phyloP scores from a whole-genome alignment of 64 coral and sea anemone species.

The Pocillopora damicornis region DNA sequence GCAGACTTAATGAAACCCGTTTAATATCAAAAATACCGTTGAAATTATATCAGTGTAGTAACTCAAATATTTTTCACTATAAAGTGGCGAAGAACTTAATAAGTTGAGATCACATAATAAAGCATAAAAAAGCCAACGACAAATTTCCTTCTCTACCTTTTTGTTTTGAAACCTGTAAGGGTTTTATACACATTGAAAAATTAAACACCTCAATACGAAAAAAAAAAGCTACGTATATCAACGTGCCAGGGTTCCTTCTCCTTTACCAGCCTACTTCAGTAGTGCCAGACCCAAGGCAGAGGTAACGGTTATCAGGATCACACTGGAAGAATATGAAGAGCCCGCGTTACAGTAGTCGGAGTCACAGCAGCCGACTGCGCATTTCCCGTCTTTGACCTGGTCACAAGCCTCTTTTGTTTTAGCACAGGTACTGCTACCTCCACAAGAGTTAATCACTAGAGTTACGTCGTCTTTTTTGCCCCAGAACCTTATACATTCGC shows the following conservation, averaged over 20 bases:
- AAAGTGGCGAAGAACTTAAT: too few relatives aligned
- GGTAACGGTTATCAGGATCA: neutral
- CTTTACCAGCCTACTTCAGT: neutral
- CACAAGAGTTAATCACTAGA: neutral
- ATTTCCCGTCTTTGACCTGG: neutral
- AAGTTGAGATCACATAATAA: too few relatives aligned
- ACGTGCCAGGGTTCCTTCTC: neutral
- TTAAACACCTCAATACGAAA: too few relatives aligned
- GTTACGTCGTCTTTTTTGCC: neutral
- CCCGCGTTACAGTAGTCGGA: neutral
- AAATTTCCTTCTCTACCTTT: too few relatives aligned
- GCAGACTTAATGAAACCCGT: too few relatives aligned
- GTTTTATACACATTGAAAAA: too few relatives aligned
- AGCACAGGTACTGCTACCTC: neutral
- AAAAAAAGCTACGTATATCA: too few relatives aligned
- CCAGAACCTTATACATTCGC: neutral
- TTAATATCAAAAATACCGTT: too few relatives aligned
- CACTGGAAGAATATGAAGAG: neutral
- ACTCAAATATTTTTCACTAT: too few relatives aligned
- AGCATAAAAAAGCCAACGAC: too few relatives aligned
- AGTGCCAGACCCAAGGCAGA: neutral
- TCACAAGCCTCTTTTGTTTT: neutral
- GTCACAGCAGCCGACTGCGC: conserved; percentile 4
- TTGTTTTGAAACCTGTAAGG: too few relatives aligned
- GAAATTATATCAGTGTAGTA: too few relatives aligned